phyloP scores from a whole-genome alignment of 2,797 vertebrate species.

The Silurus lanzhouensis region DNA sequence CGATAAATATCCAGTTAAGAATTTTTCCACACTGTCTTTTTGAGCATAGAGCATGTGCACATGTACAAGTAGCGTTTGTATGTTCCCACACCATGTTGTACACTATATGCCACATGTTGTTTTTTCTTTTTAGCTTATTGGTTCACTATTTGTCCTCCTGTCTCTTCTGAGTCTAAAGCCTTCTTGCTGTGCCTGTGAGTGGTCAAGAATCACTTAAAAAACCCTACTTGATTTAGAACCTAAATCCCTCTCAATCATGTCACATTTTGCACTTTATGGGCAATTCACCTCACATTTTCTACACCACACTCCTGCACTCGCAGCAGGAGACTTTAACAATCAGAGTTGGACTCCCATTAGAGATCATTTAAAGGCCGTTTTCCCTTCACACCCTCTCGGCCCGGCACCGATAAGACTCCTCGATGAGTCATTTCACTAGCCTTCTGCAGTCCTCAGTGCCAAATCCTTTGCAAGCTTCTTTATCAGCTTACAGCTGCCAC shows the following conservation, averaged over 20 bases:
- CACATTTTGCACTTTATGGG: conserved; percentile 69
- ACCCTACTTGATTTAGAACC: conserved; percentile 65
- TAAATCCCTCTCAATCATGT: conserved; percentile 66
- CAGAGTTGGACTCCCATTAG: conserved; percentile 52
- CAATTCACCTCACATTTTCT: conserved; percentile 73
- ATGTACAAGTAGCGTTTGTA: background rate
- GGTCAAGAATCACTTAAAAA: conserved; percentile 48
- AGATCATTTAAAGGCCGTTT: conserved; percentile 64
- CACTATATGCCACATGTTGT: conserved; percentile 6
- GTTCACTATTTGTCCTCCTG: conserved; percentile 11
- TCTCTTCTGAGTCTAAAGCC: conserved; percentile 39
- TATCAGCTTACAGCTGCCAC: conserved; percentile 55
- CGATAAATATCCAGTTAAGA: conserved; percentile 29
- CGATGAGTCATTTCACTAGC: conserved; percentile 52
- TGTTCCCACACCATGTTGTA: background rate
- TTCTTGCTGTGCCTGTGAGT: conserved; percentile 55
- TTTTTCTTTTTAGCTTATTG: background rate
- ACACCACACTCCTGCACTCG: conserved; percentile 55
- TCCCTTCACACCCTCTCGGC: conserved; percentile 58
- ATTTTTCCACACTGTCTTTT: background rate
- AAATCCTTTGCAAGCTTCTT: conserved; percentile 57
- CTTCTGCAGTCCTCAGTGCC: conserved; percentile 44
- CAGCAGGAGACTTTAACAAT: conserved; percentile 51
- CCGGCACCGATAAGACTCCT: conserved; percentile 48
- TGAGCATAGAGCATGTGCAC: background rate